These are phyloP conservation scores for Disparrhopalites patrizii DNA, from an alignment of 2,888 invertebrate genomes.

Conservation along the genomic window DNA sequence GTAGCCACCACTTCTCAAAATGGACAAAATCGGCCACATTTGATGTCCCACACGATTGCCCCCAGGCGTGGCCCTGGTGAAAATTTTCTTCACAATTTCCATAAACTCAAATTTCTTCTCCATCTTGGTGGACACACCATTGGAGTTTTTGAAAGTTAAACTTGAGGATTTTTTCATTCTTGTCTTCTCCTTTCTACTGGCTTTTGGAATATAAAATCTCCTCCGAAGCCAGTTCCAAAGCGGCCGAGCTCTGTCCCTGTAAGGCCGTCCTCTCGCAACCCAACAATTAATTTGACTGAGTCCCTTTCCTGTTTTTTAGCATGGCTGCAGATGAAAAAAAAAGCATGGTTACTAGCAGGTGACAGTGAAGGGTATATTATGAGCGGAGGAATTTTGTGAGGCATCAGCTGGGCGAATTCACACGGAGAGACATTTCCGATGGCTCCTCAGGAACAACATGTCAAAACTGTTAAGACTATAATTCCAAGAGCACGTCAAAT, in stretches of 20 bases:
- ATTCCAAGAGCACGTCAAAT: too few species aligned
- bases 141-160: neutral
- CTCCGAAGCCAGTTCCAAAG: neutral
- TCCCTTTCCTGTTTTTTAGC: too few species aligned
- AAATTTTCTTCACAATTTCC: constrained; percentile 13
- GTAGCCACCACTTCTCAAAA: constrained; percentile 17
- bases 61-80: neutral
- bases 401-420: too few species aligned
- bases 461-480: too few species aligned
- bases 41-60: constrained; percentile 20
- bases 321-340: too few species aligned
- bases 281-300: constrained; percentile 16
- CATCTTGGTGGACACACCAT: neutral
- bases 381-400: neutral
- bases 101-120: constrained; percentile 17
- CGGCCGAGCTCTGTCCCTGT: too few species aligned
- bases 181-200: neutral
- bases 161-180: constrained; percentile 24
- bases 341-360: too few species aligned
- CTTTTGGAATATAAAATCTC: neutral
- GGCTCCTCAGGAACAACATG: too few species aligned
- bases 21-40: constrained; percentile 23
- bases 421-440: too few species aligned
- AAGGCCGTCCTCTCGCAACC: neutral
- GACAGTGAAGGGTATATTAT: neutral